Conservation (phyloP, 2,888 invertebrate species). For the Melinaea marsaeus region DNA sequence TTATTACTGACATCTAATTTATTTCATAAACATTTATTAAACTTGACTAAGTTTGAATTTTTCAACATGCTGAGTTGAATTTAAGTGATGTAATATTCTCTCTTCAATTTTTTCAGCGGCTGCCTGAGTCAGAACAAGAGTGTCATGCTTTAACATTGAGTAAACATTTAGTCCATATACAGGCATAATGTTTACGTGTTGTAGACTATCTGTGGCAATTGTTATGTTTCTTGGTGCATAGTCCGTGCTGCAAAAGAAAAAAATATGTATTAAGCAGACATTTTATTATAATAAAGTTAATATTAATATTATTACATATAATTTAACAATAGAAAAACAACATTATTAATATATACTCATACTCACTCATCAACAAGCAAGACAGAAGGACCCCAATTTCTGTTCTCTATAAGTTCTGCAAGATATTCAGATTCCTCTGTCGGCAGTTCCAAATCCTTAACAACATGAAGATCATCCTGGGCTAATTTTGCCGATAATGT, state of each 20-base stretch:
- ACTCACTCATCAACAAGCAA: slow-evolving; percentile 94
- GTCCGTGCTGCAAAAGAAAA: slow-evolving; percentile 82
- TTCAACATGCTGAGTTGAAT: slow-evolving; percentile 68
- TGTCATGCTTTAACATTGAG: slow-evolving; percentile 98
- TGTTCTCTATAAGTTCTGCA: slow-evolving; percentile 85
- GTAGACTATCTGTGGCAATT: slow-evolving; percentile 86
- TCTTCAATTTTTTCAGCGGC: slow-evolving; percentile 92
- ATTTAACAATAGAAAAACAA: slow-evolving; percentile 9
- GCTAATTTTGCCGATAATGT: slow-evolving; percentile 94
- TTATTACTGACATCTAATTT: slow-evolving; percentile 12
- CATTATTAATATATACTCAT: slow-evolving; percentile 13
- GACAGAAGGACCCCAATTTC: slow-evolving; percentile 98
- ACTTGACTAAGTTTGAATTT: slow-evolving; percentile 81
- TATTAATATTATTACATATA: slow-evolving; percentile 8
- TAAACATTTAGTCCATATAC: slow-evolving; percentile 96
- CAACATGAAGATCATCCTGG: slow-evolving; percentile 96
- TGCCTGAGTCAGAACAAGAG: slow-evolving; percentile 89
- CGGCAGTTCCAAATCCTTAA: slow-evolving; percentile 91
- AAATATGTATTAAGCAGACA: not conserved
- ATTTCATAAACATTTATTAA: slow-evolving; percentile 39
- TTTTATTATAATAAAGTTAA: not conserved
- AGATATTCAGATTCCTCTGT: slow-evolving; percentile 87
- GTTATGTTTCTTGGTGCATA: slow-evolving; percentile 93
- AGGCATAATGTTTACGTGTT: slow-evolving; percentile 95
- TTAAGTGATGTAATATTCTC: slow-evolving; percentile 82